Base-by-base conservation (phyloP, 2,113 vertebrate genomes). In the Poeciliopsis turrubarensis region DNA sequence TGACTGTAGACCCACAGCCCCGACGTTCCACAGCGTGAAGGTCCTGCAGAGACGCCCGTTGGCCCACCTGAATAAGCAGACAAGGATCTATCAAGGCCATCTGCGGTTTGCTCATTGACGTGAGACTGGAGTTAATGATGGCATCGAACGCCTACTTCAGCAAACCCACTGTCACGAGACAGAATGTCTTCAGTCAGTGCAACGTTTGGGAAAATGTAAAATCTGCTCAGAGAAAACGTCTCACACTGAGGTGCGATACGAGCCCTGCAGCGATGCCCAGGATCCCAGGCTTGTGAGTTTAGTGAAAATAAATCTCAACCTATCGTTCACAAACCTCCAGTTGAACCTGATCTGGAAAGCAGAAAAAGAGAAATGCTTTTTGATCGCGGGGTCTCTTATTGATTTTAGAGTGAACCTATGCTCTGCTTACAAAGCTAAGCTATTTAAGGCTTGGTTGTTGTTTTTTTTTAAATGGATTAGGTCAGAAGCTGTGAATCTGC, bases 401-500 rank as follows among this genome's bases (percentile, higher is more conserved):
- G 2, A n/a, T 65, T 54, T 68, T 34, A n/a, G 27, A 25, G 51
- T 65, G n/a, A 78, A 63, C 25, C 31, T 68, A 0, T 22, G 63
- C 22, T n/a, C 32, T 69, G 30, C 13, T 65, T 31, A 47, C n/a
- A 65, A 72, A 72, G 60, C 31, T 72, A 72, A 72, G 60, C 31
- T 72, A 32, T 65, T 70, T 70, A 73, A 32, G 65, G 54, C 39
- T 39, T 30, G 37, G 3, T 31, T 31, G 4, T 5, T 31, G 0
- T 31, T 32, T 32, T 13, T 44, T 67, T 75, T 54, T 57, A 44
- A 6, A 47, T 44, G 60, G 70, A 80, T 80, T 80, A 76, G 26
- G n/a, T 47, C 1, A 26, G 73, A 84, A 69, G 41, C 77, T 65
- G 65, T 72, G 69, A 84, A 76, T 68, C 65, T 72, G 69, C 65